phyloP scores from a whole-genome alignment of 2,113 vertebrate genomes.

The Upupa epops region DNA sequence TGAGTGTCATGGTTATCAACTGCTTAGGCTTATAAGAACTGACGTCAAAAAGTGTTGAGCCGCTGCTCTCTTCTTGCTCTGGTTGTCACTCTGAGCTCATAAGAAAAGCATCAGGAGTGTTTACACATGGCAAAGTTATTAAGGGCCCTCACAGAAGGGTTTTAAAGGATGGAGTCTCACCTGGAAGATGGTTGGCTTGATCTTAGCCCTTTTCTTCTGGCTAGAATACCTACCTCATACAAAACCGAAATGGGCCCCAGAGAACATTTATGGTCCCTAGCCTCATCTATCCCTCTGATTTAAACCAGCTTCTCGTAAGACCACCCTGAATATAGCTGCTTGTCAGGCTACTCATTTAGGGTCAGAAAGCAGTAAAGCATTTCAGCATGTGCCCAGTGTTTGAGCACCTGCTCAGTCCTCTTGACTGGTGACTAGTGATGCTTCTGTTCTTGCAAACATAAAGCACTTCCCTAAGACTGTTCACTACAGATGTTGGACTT shows the following conservation, averaged over 20 bases:
- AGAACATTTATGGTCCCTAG: constrained; percentile 15
- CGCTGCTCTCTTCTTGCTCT: not conserved
- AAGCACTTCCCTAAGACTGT: not conserved
- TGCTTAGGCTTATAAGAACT: constrained; percentile 24
- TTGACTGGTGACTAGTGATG: not conserved
- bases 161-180: constrained; percentile 22
- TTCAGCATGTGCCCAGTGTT: constrained; percentile 19
- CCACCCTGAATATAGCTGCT: constrained; percentile 18
- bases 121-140: constrained; percentile 59
- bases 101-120: constrained; percentile 39
- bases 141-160: not conserved
- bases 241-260: not conserved
- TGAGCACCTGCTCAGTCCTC: constrained; percentile 31
- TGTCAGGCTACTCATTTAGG: not conserved
- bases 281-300: constrained; percentile 44
- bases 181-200: not conserved
- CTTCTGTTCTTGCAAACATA: not conserved
- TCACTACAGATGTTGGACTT: not conserved
- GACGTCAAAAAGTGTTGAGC: constrained; percentile 33
- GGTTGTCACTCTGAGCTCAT: constrained; percentile 44
- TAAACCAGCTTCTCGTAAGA: constrained; percentile 47
- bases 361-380: constrained; percentile 41
- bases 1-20: constrained; percentile 38
- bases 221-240: constrained; percentile 19
- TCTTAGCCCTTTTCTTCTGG: constrained; percentile 12